phyloP scores from a whole-genome alignment of 2,888 invertebrate species.

The Perithous albicinctus region DNA sequence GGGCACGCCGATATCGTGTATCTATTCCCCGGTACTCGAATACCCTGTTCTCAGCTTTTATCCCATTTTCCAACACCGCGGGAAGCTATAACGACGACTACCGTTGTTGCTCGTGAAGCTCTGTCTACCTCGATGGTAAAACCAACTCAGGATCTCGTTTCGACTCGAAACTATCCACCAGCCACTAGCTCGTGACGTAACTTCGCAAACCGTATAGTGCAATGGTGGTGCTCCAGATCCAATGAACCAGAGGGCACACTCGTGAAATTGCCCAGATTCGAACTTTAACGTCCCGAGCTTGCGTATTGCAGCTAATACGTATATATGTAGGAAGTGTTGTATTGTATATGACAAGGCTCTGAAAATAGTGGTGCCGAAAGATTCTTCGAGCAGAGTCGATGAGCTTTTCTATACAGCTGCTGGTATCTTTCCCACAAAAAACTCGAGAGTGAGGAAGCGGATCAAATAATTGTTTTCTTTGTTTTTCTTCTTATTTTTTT shows the following conservation, averaged over 20 bases:
- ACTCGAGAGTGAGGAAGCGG: background rate
- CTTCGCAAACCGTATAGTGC: conserved; percentile 4
- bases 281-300: conserved; percentile 46
- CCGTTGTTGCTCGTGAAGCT: background rate
- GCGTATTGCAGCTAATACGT: conserved; percentile 29
- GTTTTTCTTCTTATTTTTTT: too few species aligned
- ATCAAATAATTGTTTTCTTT: conserved; percentile 24
- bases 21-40: conserved; percentile 59
- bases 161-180: conserved; percentile 42
- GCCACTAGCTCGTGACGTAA: background rate
- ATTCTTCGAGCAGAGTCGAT: conserved; percentile 20
- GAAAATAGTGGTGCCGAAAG: conserved; percentile 45
- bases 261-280: conserved; percentile 46
- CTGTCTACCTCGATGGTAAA: conserved; percentile 17
- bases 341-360: conserved; percentile 22
- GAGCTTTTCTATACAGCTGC: conserved; percentile 13
- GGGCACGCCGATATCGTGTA: conserved; percentile 67
- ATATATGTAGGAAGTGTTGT: background rate
- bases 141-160: conserved; percentile 37
- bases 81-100: conserved; percentile 45
- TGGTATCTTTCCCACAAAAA: conserved; percentile 17
- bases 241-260: conserved; percentile 29
- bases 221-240: conserved; percentile 2
- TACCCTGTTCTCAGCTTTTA: conserved; percentile 22
- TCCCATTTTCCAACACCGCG: conserved; percentile 16